Evolutionary conservation across 2,888 invertebrate genomes (phyloP).

Genomic region (Pediacus dermestoides): DNA sequence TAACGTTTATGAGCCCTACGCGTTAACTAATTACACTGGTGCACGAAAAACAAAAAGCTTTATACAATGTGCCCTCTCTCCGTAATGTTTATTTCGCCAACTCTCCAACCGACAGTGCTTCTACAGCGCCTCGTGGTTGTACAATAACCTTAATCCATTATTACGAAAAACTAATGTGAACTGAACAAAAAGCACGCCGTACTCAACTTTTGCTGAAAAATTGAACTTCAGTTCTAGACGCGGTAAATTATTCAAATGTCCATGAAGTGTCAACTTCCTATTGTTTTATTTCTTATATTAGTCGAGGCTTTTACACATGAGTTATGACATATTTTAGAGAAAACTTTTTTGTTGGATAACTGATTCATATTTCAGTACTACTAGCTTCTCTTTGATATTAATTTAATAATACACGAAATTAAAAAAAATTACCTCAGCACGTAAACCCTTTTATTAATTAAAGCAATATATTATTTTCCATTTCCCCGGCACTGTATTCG

Average conservation of each 20-base stretch:
- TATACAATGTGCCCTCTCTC: conserved; percentile 21
- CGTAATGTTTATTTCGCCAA: conserved; percentile 20
- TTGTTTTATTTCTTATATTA: conserved; percentile 14
- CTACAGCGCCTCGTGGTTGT: conserved; percentile 10
- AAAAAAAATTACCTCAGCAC: too few species aligned
- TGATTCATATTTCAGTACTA: too few species aligned
- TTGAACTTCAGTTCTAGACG: conserved; percentile 21
- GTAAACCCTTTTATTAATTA: too few species aligned
- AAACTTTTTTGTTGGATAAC: too few species aligned
- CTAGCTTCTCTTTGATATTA: too few species aligned
- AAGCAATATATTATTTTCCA: too few species aligned
- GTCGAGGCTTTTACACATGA: background rate
- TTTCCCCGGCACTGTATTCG: too few species aligned
- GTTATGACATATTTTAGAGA: too few species aligned
- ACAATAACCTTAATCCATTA: conserved; percentile 39
- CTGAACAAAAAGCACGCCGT: conserved; percentile 33
- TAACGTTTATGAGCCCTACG: conserved; percentile 25
- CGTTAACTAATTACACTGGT: conserved; percentile 28
- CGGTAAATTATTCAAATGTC: conserved; percentile 17
- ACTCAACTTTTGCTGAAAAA: conserved; percentile 33
- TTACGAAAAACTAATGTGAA: conserved; percentile 39
- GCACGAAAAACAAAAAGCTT: conserved; percentile 29
- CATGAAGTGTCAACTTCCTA: conserved; percentile 16
- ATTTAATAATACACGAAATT: too few species aligned
- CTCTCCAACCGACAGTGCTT: conserved; percentile 13